These are phyloP conservation scores for Brachionus rubens DNA, from an alignment of 1,140 invertebrate species.

Conservation along the genomic window DNA sequence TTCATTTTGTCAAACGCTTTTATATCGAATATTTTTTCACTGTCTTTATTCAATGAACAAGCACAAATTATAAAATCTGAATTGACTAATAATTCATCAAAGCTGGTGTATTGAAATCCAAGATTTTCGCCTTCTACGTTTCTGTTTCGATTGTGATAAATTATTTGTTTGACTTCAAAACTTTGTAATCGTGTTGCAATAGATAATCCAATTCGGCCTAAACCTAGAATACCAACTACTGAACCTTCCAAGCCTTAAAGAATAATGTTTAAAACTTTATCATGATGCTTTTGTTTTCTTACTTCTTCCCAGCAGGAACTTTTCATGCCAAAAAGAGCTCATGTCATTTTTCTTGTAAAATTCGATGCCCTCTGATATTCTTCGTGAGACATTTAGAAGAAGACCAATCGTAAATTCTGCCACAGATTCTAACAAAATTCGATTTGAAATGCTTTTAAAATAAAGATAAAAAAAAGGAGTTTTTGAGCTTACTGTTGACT, in stretches of 20 bases:
- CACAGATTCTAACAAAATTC: constrained; percentile 48
- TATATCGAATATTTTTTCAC: constrained; percentile 43
- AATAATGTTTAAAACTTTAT: neutral
- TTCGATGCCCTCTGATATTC: constrained; percentile 44
- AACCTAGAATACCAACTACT: constrained; percentile 48
- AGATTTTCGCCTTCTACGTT: constrained; percentile 45
- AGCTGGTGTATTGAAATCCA: constrained; percentile 50
- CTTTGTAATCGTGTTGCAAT: constrained; percentile 47
- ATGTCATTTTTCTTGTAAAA: neutral
- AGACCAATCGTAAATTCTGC: constrained; percentile 48
- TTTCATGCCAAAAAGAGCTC: neutral
- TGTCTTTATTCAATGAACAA: constrained; percentile 54
- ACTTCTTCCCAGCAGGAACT: constrained; percentile 35
- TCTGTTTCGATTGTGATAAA: constrained; percentile 52
- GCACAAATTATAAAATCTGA: constrained; percentile 59
- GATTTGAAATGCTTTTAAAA: constrained; percentile 72
- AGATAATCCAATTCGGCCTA: constrained; percentile 47
- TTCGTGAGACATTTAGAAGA: constrained; percentile 47
- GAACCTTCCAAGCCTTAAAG: constrained; percentile 9
- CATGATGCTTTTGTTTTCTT: neutral
- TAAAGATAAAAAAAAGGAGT: too few relatives aligned
- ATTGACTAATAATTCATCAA: constrained; percentile 49
- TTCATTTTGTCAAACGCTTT: constrained; percentile 46
- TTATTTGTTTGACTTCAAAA: constrained; percentile 52
- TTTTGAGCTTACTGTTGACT: constrained; percentile 69